These are phyloP conservation scores for silkworm (Bombyx mori) DNA, from an alignment of 1,140 invertebrate species.

Conservation along the genomic window DNA sequence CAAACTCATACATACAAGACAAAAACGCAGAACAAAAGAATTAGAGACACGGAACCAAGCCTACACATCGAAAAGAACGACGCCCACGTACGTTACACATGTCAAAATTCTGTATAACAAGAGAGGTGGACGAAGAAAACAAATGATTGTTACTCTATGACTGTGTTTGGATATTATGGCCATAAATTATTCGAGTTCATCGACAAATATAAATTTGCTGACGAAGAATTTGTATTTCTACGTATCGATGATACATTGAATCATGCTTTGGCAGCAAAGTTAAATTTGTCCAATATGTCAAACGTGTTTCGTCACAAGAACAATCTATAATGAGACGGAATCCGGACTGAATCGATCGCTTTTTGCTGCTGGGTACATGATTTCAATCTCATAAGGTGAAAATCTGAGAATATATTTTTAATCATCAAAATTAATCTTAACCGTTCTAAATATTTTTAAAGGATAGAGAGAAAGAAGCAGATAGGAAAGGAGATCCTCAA, in stretches of 20 bases:
- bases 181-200: conserved; percentile 31
- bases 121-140: conserved; percentile 33
- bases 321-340: conserved; percentile 25
- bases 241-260: neutral
- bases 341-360: conserved; percentile 23
- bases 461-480: too few relatives aligned
- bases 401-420: neutral
- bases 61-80: conserved; percentile 26
- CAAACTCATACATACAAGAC: conserved; percentile 23
- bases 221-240: neutral
- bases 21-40: conserved; percentile 37
- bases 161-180: conserved; percentile 36
- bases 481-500: too few relatives aligned
- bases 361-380: too few relatives aligned
- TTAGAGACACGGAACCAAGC: conserved; percentile 26
- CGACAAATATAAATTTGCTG: conserved; percentile 10
- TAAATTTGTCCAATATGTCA: conserved; percentile 3
- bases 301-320: conserved; percentile 13
- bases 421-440: too few relatives aligned
- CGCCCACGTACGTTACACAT: conserved; percentile 27
- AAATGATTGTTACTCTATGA: conserved; percentile 35
- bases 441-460: too few relatives aligned
- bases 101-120: conserved; percentile 49
- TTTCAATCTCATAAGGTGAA: conserved; percentile 10
- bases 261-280: neutral